phyloP scores from a whole-genome alignment of 2,888 invertebrate genomes.

The Epistrophe grossulariae region DNA sequence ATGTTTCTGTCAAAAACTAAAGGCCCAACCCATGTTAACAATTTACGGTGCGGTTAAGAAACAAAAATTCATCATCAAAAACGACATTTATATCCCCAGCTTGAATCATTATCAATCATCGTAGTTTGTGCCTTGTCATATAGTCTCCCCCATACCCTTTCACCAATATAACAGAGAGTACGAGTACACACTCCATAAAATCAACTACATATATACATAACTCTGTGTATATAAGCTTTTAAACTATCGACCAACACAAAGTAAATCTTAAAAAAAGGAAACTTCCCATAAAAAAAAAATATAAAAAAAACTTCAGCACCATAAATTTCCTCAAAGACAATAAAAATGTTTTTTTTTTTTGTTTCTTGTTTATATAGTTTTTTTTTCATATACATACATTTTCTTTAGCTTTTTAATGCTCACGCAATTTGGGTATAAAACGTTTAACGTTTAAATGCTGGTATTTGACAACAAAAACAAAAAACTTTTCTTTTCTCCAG shows the following conservation, averaged over 20 bases:
- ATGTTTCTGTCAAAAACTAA: slow-evolving; percentile 63
- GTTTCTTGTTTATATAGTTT: background rate
- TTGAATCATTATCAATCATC: slow-evolving; percentile 73
- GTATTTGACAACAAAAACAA: slow-evolving; percentile 62
- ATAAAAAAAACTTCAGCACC: slow-evolving; percentile 50
- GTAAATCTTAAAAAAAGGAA: slow-evolving; percentile 41
- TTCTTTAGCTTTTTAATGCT: slow-evolving; percentile 59
- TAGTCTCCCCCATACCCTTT: background rate
- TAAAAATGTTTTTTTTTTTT: slow-evolving; percentile 58
- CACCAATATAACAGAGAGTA: background rate
- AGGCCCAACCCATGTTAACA: slow-evolving; percentile 51
- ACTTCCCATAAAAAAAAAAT: slow-evolving; percentile 44
- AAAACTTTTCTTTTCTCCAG: slow-evolving; percentile 19
- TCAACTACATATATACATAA: background rate
- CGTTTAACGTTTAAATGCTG: slow-evolving; percentile 73
- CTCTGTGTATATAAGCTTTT: slow-evolving; percentile 32
- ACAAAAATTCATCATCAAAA: slow-evolving; percentile 64
- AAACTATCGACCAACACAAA: slow-evolving; percentile 54
- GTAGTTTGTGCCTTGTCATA: slow-evolving; percentile 56
- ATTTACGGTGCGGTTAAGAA: slow-evolving; percentile 20
- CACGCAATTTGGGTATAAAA: slow-evolving; percentile 76
- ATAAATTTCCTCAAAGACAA: slow-evolving; percentile 70
- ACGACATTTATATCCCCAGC: slow-evolving; percentile 70
- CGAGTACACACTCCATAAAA: slow-evolving; percentile 1
- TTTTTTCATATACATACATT: slow-evolving; percentile 12